Percentiles rank a stretch among this genome's conserved stretches.
Conservation (phyloP, 64 coral and sea anemone genomes). For the Porites lutea region DNA sequence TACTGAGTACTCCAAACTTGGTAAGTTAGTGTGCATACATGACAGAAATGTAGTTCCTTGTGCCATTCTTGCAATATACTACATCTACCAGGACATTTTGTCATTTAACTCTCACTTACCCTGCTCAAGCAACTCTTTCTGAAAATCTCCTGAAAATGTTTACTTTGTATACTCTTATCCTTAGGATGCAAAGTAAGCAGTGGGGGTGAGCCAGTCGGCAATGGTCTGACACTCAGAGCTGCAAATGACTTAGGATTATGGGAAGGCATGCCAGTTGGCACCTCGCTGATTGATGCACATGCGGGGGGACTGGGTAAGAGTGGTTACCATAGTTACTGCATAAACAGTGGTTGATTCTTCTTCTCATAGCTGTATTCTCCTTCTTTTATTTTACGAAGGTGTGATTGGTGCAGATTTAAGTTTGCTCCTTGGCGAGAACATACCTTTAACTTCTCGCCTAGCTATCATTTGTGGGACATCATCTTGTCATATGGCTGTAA, state of each 20-base stretch:
- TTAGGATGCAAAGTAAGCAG: constrained; percentile 31
- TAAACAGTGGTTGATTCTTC: not conserved
- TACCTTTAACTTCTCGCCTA: constrained; percentile 78
- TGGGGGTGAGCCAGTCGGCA: constrained; percentile 63
- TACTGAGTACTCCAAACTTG: constrained; percentile 69
- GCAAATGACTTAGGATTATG: constrained; percentile 85
- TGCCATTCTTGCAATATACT: too few species aligned
- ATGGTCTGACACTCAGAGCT: constrained; percentile 72
- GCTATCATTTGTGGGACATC: constrained; percentile 95
- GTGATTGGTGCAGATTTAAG: constrained; percentile 91
- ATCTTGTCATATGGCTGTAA: constrained; percentile 94
- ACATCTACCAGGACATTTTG: too few species aligned
- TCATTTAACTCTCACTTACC: too few species aligned
- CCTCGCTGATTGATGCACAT: constrained; percentile 95
- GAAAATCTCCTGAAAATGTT: not conserved
- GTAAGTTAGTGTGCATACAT: constrained; percentile 27
- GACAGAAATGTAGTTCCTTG: not conserved
- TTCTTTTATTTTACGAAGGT: constrained; percentile 42
- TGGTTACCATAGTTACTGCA: not conserved
- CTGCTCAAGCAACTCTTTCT: too few species aligned
- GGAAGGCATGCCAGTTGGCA: constrained; percentile 89
- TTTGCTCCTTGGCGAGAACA: constrained; percentile 60
- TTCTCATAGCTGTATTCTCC: too few species aligned
- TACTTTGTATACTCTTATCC: not conserved
- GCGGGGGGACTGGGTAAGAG: constrained; percentile 91